Conservation (phyloP, 2,888 invertebrate genomes). For the Eretmocerus hayati region DNA sequence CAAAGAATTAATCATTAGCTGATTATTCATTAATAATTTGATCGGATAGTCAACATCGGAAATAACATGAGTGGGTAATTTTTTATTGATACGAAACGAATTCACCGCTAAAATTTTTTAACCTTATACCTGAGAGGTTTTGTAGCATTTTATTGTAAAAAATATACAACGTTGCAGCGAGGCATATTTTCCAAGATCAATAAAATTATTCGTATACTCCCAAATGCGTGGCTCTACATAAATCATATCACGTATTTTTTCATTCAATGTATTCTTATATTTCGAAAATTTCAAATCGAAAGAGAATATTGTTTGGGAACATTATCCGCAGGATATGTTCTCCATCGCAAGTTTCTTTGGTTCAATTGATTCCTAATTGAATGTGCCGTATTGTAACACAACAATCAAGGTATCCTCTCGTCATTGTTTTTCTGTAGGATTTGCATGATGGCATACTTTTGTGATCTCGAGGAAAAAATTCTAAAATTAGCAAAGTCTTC, state of each 20-base stretch:
- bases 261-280: background rate
- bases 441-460: too few relatives aligned
- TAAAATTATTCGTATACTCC: constrained; percentile 2
- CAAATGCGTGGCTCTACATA: constrained; percentile 7
- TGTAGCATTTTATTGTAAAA: constrained; percentile 2
- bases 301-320: too few relatives aligned
- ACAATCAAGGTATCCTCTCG: too few relatives aligned
- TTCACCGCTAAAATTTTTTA: background rate
- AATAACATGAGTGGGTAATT: background rate
- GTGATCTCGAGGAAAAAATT: too few relatives aligned
- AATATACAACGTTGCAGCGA: background rate
- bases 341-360: too few relatives aligned
- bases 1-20: constrained; percentile 14
- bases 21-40: constrained; percentile 9
- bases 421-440: too few relatives aligned
- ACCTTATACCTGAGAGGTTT: background rate
- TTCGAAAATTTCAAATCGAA: too few relatives aligned
- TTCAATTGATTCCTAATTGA: too few relatives aligned
- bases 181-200: background rate
- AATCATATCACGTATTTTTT: constrained; percentile 3
- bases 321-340: too few relatives aligned
- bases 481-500: too few relatives aligned
- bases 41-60: constrained; percentile 9
- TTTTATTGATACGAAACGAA: background rate
- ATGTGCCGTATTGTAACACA: too few relatives aligned